Percentiles rank a stretch among this genome's conserved stretches.
Conservation (phyloP, 2,888 invertebrate species). For the Pachliopta kotzebuea region DNA sequence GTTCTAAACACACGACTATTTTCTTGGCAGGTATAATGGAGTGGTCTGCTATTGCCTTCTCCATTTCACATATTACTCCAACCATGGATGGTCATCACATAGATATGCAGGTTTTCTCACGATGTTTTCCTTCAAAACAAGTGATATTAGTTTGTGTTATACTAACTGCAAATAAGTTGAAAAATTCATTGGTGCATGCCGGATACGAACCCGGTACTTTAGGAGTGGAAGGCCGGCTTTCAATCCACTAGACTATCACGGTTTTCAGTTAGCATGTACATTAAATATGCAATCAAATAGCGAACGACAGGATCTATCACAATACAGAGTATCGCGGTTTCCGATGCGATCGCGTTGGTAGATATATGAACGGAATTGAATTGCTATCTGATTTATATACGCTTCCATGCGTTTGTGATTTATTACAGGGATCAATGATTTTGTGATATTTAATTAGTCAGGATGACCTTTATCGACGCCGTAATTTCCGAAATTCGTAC, state of each 20-base stretch:
- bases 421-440: neutral
- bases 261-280: neutral
- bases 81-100: too few species aligned
- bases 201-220: too few species aligned
- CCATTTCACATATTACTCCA: too few species aligned
- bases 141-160: too few species aligned
- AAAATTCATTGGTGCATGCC: too few species aligned
- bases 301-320: slow-evolving; percentile 44
- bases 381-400: slow-evolving; percentile 16
- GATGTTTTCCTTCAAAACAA: too few species aligned
- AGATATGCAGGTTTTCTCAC: too few species aligned
- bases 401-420: slow-evolving; percentile 9
- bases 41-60: too few species aligned
- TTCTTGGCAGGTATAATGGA: too few species aligned
- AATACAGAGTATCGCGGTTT: slow-evolving; percentile 34
- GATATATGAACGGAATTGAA: slow-evolving; percentile 27
- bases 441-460: neutral
- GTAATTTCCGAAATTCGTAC: neutral
- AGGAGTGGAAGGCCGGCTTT: too few species aligned
- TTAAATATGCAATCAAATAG: slow-evolving; percentile 25
- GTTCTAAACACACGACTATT: too few species aligned
- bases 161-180: neutral
- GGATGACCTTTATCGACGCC: neutral
- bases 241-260: too few species aligned
- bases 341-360: slow-evolving; percentile 3